A percentile compares a stretch with the other conserved stretches of the same genome.
phyloP scores from a whole-genome alignment of 2,113 vertebrate species.

The Antechinus flavipes region DNA sequence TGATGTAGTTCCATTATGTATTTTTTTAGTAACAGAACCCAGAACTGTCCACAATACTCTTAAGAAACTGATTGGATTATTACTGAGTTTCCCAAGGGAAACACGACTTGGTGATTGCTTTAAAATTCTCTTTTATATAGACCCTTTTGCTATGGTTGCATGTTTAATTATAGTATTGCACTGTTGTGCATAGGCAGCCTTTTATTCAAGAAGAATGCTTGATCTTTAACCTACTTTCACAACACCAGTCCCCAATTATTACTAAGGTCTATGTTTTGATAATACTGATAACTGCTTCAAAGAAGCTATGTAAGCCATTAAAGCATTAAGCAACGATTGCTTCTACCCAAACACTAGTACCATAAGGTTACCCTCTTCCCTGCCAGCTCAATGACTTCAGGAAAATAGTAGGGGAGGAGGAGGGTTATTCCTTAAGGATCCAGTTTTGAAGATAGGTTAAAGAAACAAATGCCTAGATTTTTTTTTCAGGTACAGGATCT shows the following conservation, averaged over 20 bases:
- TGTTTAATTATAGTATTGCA: neutral
- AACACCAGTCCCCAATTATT: neutral
- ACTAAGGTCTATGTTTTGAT: neutral
- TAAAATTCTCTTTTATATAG: neutral
- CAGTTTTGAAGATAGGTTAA: conserved; percentile 13
- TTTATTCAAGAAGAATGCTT: neutral
- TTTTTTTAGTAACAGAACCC: neutral
- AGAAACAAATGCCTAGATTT: neutral
- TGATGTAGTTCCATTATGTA: neutral
- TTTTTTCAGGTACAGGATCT: neutral
- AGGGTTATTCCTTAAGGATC: neutral
- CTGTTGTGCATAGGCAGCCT: neutral
- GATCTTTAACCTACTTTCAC: neutral
- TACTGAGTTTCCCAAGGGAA: neutral
- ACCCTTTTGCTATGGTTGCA: neutral
- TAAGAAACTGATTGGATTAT: neutral
- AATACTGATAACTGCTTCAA: neutral
- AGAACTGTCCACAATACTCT: too few species aligned
- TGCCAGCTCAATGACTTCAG: neutral
- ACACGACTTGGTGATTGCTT: rapidly evolving
- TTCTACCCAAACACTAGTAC: neutral
- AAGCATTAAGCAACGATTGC: neutral
- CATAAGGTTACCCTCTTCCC: neutral
- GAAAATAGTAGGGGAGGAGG: neutral
- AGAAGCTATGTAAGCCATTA: neutral